Conservation (phyloP, 2,113 vertebrate species). For the Myrmecophaga tridactyla region DNA sequence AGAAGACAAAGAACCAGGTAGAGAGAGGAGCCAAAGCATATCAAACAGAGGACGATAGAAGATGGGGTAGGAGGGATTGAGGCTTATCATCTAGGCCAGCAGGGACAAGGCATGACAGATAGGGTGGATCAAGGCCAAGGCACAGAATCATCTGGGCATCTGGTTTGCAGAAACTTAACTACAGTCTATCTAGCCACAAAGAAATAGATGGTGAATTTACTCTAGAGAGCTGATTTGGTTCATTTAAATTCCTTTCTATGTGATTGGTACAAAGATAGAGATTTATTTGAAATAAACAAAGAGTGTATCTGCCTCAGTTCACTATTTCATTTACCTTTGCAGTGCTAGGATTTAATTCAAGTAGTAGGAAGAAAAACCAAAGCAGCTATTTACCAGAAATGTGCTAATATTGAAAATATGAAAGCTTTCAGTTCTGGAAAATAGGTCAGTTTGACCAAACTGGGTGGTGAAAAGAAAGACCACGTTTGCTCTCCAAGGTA, state of each 20-base stretch:
- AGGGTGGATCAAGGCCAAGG: not conserved
- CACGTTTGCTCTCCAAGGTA: not conserved
- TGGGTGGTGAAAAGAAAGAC: not conserved
- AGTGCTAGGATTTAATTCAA: not conserved
- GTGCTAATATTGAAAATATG: not conserved
- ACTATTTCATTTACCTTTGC: not conserved
- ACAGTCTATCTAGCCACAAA: not conserved
- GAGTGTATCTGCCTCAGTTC: not conserved
- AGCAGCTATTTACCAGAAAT: not conserved
- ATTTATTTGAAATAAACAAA: not conserved
- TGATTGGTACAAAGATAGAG: not conserved
- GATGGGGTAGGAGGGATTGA: fast-evolving
- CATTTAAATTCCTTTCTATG: not conserved
- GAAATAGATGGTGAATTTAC: not conserved
- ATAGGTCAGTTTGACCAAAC: not conserved
- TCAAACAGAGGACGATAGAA: not conserved
- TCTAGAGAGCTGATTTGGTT: not conserved
- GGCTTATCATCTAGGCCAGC: not conserved
- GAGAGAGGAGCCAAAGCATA: not conserved
- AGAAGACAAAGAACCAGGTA: not conserved
- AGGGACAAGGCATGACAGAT: not conserved
- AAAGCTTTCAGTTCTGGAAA: not conserved
- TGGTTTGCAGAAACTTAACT: not conserved
- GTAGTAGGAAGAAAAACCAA: not conserved
- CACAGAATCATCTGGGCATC: not conserved